phyloP scores from a whole-genome alignment of 2,113 vertebrate species.

The Acanthochromis polyacanthus region DNA sequence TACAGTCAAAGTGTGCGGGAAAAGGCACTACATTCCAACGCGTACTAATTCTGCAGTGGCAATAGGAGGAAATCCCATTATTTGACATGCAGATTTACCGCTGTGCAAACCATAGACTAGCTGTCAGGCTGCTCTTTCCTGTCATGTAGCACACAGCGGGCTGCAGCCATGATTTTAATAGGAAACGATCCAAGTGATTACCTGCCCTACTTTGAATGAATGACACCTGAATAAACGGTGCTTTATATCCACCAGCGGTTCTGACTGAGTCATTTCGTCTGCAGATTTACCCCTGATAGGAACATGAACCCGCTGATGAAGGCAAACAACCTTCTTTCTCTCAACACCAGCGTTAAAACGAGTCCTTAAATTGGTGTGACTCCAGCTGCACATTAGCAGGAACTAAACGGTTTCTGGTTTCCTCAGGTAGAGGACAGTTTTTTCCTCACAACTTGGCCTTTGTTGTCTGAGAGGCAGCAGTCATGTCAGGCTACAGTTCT shows the following conservation, averaged over 20 bases:
- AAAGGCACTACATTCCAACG: background rate
- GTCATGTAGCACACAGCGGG: background rate
- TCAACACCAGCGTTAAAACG: background rate
- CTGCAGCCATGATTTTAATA: background rate
- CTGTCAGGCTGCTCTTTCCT: background rate
- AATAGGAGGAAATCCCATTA: background rate
- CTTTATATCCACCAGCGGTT: background rate
- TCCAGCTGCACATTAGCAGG: background rate
- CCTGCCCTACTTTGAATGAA: background rate
- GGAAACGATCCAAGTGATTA: background rate
- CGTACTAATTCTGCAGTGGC: background rate
- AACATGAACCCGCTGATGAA: background rate
- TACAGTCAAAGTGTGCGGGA: too few species aligned
- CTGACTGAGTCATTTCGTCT: background rate
- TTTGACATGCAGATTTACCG: background rate
- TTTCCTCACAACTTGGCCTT: too few species aligned
- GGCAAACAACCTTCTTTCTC: background rate
- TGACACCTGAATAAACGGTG: slow-evolving; percentile 3
- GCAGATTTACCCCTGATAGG: background rate
- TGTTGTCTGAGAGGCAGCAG: background rate
- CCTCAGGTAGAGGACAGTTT: too few species aligned
- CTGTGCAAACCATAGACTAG: too few species aligned
- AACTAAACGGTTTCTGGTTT: too few species aligned
- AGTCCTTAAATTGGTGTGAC: background rate
- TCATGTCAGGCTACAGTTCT: background rate